These are phyloP conservation scores for Acrocephalus arundinaceus DNA, from an alignment of 2,113 vertebrate genomes.

Conservation along the genomic window DNA sequence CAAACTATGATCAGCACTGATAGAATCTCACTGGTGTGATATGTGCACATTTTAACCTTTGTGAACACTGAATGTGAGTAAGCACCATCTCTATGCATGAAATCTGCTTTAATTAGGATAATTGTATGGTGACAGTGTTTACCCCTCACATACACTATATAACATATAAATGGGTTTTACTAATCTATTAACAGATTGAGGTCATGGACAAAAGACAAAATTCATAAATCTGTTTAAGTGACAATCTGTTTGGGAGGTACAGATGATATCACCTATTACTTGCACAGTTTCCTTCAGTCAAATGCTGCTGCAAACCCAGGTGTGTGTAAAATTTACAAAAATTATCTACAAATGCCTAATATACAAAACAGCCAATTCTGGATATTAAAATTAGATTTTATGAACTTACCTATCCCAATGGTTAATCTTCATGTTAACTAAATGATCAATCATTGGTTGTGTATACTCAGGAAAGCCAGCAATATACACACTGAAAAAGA, in stretches of 20 bases:
- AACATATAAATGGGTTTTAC: conserved; percentile 31
- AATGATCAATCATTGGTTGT: conserved; percentile 88
- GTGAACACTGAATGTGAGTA: conserved; percentile 28
- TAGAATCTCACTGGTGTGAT: conserved; percentile 37
- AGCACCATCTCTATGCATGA: conserved; percentile 38
- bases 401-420: conserved; percentile 90
- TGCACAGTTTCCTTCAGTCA: not conserved
- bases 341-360: not conserved
- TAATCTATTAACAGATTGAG: conserved; percentile 60
- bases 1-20: conserved; percentile 40
- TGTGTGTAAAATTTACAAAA: not conserved
- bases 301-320: not conserved
- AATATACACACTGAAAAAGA: conserved; percentile 80
- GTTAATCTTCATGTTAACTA: conserved; percentile 87
- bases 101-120: conserved; percentile 56
- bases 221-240: not conserved
- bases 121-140: conserved; percentile 58
- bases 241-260: not conserved
- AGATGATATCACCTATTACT: not conserved
- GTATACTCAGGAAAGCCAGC: conserved; percentile 93
- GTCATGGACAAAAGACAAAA: conserved; percentile 44
- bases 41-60: not conserved
- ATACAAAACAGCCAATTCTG: not conserved
- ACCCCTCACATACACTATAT: not conserved
- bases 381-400: not conserved